Conservation (phyloP, 2,888 invertebrate species). For the Limnephilus lunatus region DNA sequence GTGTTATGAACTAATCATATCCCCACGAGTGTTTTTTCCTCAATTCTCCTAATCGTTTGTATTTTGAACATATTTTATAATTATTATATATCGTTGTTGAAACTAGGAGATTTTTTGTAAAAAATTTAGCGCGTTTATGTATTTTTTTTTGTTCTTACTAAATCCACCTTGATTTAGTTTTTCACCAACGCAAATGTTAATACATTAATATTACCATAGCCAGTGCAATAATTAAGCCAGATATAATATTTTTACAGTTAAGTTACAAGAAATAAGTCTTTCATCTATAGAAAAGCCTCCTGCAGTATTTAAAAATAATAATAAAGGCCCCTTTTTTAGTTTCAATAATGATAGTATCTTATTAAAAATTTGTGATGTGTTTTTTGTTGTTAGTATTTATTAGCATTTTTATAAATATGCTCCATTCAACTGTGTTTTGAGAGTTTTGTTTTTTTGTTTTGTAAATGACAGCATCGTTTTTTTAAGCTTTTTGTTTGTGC, state of each 20-base stretch:
- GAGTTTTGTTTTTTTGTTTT: background rate
- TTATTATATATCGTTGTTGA: background rate
- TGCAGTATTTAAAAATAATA: background rate
- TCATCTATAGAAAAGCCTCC: background rate
- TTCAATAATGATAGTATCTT: background rate
- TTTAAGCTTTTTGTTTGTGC: constrained; percentile 12
- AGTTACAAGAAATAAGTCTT: background rate
- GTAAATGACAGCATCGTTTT: background rate
- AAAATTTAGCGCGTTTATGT: background rate
- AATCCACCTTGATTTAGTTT: background rate
- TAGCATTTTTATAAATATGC: background rate
- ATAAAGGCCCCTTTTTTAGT: background rate
- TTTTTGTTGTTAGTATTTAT: background rate
- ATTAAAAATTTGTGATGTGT: constrained; percentile 5
- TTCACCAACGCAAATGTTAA: background rate
- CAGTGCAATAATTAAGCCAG: background rate
- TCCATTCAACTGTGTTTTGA: background rate
- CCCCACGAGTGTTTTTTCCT: background rate
- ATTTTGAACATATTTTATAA: background rate
- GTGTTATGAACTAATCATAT: background rate
- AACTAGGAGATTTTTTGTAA: background rate
- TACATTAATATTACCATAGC: background rate
- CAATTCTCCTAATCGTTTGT: background rate
- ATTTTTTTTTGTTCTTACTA: background rate
- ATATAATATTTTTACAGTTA: background rate